phyloP scores from a whole-genome alignment of 2,113 vertebrate genomes.

The Nothoprocta perdicaria region DNA sequence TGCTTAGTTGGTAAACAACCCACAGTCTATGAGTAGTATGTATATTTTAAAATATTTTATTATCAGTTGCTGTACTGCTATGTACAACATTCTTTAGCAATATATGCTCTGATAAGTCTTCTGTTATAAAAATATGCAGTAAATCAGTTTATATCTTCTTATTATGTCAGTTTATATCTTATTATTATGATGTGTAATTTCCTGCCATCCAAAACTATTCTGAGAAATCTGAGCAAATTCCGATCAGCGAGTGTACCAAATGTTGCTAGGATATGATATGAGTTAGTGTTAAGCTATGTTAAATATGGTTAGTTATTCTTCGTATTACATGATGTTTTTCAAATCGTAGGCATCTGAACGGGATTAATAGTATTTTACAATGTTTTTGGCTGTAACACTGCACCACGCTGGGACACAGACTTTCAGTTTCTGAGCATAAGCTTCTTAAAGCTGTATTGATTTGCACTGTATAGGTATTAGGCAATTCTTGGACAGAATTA shows the following conservation, averaged over 20 bases:
- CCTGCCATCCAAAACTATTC: neutral
- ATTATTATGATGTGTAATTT: slow-evolving; percentile 23
- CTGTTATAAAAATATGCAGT: neutral
- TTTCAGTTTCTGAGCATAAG: neutral
- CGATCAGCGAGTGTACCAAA: neutral
- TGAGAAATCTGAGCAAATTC: slow-evolving; percentile 11
- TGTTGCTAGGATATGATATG: slow-evolving; percentile 1
- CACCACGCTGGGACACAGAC: neutral
- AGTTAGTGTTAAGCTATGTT: neutral
- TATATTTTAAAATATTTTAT: slow-evolving; percentile 64
- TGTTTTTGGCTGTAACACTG: neutral
- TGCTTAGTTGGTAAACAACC: slow-evolving; percentile 77
- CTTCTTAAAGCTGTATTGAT: slow-evolving; percentile 13
- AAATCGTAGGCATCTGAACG: neutral
- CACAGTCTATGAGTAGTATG: slow-evolving; percentile 34
- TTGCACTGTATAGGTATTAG: neutral
- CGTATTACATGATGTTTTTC: neutral
- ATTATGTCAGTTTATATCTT: neutral
- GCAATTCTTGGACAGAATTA: neutral
- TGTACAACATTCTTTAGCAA: neutral
- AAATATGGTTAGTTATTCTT: neutral
- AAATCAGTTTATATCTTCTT: neutral
- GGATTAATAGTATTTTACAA: neutral
- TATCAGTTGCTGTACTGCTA: neutral
- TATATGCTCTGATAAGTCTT: neutral